Evolutionary conservation across 2,888 invertebrate genomes (phyloP).

Genomic region (Exocentrus adspersus): DNA sequence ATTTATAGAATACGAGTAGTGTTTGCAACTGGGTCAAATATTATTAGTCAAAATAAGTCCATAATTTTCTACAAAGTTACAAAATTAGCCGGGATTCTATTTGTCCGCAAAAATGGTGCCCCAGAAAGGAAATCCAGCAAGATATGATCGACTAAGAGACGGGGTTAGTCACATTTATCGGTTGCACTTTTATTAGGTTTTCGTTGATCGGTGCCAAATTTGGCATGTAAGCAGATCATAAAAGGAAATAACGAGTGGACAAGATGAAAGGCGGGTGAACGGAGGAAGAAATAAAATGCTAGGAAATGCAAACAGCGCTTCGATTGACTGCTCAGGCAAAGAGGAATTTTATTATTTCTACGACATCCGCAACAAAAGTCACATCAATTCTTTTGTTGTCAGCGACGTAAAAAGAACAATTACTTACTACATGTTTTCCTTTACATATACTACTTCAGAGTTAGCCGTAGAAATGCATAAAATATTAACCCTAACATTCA

Average conservation of each 20-base stretch:
- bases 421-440: background rate
- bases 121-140: constrained; percentile 19
- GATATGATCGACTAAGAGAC: constrained; percentile 15
- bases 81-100: background rate
- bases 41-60: too few species aligned
- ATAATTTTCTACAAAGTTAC: too few species aligned
- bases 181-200: constrained; percentile 30
- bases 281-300: constrained; percentile 20
- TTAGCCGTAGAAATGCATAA: background rate
- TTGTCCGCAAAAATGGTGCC: constrained; percentile 3
- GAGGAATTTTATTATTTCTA: constrained; percentile 9
- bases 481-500: too few species aligned
- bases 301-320: constrained; percentile 21
- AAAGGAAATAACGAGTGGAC: constrained; percentile 33
- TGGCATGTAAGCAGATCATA: constrained; percentile 36
- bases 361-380: constrained; percentile 7
- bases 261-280: constrained; percentile 26
- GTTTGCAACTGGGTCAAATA: too few species aligned
- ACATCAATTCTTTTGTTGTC: background rate
- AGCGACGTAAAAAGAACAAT: background rate
- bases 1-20: too few species aligned
- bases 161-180: constrained; percentile 7
- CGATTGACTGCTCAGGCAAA: background rate
- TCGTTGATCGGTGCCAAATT: constrained; percentile 43
- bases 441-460: background rate